Base-by-base conservation (phyloP, 2,888 invertebrate species). In the Drosophila algonquin region DNA sequence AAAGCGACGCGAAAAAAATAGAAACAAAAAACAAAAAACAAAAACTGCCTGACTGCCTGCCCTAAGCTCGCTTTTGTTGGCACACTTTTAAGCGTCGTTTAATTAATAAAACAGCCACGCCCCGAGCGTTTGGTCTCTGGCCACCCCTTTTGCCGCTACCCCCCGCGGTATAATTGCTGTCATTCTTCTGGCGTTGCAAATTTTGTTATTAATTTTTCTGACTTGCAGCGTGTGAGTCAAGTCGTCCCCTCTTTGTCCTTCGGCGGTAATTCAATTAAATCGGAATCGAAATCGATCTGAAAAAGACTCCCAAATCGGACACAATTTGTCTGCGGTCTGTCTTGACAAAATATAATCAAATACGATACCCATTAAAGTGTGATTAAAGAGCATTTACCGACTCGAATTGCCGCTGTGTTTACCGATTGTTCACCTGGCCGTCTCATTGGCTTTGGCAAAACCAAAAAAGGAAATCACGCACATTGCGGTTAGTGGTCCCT, bases 391-490 rank as follows among this genome's bases (percentile, higher is more conserved):
- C 40, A 40, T 40, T 40, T 7, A 1, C n/a, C 40, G 40, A 40
- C 6, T n/a, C n/a, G 40, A 7, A 40, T 10, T 10, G 32, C 9
- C 10, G 5, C 24, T 24, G 32, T 24, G 30, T 48, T 55, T 54
- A n/a, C 30, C 10, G 12, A 21, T 40, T 56, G 61, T 40, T 2
- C 12, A 35, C 35, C 14, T 64, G 61, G 60, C 56, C 73, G 67
- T 76, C 63, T 58, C 79, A 63, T 74, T 81, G 63, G 76, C 73
- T 75, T 79, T 80, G 54, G 69, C 58, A 56, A 62, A 63, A 40
- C 12, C 40, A 55, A 79, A 79, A 84, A 74, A 76, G 81, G 81
- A 82, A 82, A 84, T 82, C 81, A 82, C 79, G 73, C 79, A 84
- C 79, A 73, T 60, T 82, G 85, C 64, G 81, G 85, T 81, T 72